These are phyloP conservation scores for Chrysolina haemoptera DNA, from an alignment of 2,888 invertebrate species.

Conservation along the genomic window DNA sequence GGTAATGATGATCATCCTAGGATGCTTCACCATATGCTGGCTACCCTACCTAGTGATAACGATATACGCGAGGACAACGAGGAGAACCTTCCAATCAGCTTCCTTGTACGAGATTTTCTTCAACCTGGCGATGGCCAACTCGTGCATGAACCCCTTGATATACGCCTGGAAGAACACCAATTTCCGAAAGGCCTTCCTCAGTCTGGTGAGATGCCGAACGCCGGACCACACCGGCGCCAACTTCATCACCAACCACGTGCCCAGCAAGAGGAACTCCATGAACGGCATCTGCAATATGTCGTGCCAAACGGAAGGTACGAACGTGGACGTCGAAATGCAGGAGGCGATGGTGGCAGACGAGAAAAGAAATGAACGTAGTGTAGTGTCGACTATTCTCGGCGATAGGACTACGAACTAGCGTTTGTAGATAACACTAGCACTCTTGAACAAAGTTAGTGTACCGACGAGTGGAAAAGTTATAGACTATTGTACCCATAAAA, in stretches of 20 bases:
- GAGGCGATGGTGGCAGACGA: constrained; percentile 40
- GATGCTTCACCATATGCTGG: constrained; percentile 87
- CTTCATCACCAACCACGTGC: constrained; percentile 72
- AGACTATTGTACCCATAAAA: too few species aligned
- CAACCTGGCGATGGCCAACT: constrained; percentile 83
- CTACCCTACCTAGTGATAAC: constrained; percentile 82
- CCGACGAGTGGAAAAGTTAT: neutral
- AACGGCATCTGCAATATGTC: constrained; percentile 69
- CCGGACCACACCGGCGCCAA: constrained; percentile 70
- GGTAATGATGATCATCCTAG: constrained; percentile 84
- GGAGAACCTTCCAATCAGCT: constrained; percentile 46
- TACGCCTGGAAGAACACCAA: constrained; percentile 90
- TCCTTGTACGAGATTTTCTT: constrained; percentile 66
- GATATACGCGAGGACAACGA: constrained; percentile 61
- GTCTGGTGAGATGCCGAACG: constrained; percentile 78
- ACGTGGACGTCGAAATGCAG: constrained; percentile 47
- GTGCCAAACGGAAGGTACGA: constrained; percentile 39
- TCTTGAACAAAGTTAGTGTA: neutral
- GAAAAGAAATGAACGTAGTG: constrained; percentile 3
- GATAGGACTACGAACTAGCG: constrained; percentile 15
- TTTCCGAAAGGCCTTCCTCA: constrained; percentile 81
- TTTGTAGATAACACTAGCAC: neutral
- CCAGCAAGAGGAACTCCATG: constrained; percentile 71
- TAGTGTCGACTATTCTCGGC: constrained; percentile 12
- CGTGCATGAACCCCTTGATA: constrained; percentile 86